These are phyloP conservation scores for Drosophila repleta DNA, from an alignment of 1,140 invertebrate genomes.

Conservation along the genomic window DNA sequence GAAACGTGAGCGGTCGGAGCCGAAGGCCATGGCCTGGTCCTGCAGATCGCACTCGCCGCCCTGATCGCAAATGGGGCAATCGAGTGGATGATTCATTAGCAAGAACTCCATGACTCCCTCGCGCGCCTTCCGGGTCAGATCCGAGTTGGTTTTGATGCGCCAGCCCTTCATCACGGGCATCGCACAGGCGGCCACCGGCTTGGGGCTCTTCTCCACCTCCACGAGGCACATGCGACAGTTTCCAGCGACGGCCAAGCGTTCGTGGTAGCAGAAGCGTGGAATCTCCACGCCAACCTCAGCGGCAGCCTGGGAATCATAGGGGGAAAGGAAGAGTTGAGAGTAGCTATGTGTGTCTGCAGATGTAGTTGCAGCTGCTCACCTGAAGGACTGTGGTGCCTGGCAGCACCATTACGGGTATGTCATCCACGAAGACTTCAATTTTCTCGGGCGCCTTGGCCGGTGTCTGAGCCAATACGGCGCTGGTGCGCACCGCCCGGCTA, in stretches of 20 bases:
- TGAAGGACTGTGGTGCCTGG: constrained; percentile 99
- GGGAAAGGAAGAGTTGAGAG: no score
- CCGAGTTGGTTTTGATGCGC: constrained; percentile 98
- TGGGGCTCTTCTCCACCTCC: constrained; percentile 97
- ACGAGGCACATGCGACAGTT: constrained; percentile 99
- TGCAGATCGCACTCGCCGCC: constrained; percentile 99
- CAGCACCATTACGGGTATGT: constrained; percentile 96
- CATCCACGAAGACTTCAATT: constrained; percentile 99
- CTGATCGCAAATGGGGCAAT: constrained; percentile 99
- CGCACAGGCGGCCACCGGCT: constrained; percentile 99
- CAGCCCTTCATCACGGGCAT: constrained; percentile 99
- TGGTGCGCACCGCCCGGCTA: constrained; percentile 79
- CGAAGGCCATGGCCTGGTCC: constrained; percentile 99
- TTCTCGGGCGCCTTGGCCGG: constrained; percentile 88
- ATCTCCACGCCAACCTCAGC: constrained; percentile 98
- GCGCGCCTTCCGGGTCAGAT: constrained; percentile 96
- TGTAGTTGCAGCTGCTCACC: constrained; percentile 85
- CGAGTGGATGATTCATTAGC: constrained; percentile 98
- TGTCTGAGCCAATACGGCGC: constrained; percentile 83
- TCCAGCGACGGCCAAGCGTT: constrained; percentile 98
- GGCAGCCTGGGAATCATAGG: constrained; percentile 89
- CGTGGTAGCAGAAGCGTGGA: constrained; percentile 99
- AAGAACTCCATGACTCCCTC: constrained; percentile 99
- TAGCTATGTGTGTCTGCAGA: no score
- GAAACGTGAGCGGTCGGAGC: constrained; percentile 97